Evolutionary conservation across 2,888 invertebrate genomes (phyloP).

Genomic region (Trachelus tabidus): DNA sequence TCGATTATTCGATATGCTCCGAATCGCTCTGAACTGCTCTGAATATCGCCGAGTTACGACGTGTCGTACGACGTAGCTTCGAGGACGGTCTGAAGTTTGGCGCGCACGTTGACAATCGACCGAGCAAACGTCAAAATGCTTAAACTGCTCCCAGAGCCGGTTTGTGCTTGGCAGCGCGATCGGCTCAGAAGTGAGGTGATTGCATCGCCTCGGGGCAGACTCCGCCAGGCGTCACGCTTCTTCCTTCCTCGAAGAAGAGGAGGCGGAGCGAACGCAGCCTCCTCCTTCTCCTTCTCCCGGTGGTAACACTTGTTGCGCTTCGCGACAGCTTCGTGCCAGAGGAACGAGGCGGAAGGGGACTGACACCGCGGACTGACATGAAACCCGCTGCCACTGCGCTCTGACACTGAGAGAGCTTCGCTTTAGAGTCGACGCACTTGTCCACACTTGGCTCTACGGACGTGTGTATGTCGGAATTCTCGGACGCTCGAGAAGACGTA

Average conservation of each 20-base stretch:
- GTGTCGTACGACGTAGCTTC: not conserved
- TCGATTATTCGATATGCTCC: not conserved
- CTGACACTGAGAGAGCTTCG: not conserved
- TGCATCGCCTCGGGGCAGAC: slow-evolving; percentile 55
- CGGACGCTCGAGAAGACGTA: not conserved
- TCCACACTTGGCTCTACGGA: not conserved
- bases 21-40: too few relatives aligned
- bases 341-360: not conserved
- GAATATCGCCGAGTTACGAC: not conserved
- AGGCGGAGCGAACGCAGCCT: slow-evolving; percentile 54
- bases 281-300: slow-evolving; percentile 28
- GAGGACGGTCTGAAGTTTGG: not conserved
- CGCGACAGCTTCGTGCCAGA: slow-evolving; percentile 30
- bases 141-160: slow-evolving; percentile 2
- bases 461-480: not conserved
- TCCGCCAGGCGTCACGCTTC: slow-evolving; percentile 14
- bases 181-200: slow-evolving; percentile 62
- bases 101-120: not conserved
- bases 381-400: not conserved
- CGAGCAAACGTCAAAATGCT: not conserved
- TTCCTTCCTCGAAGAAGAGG: slow-evolving; percentile 19
- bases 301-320: slow-evolving; percentile 61
- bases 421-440: not conserved
- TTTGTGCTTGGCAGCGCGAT: slow-evolving; percentile 42
- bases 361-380: slow-evolving; percentile 22